Evolutionary conservation across 2,113 vertebrate species (phyloP).

Genomic region (Nothoprocta perdicaria): DNA sequence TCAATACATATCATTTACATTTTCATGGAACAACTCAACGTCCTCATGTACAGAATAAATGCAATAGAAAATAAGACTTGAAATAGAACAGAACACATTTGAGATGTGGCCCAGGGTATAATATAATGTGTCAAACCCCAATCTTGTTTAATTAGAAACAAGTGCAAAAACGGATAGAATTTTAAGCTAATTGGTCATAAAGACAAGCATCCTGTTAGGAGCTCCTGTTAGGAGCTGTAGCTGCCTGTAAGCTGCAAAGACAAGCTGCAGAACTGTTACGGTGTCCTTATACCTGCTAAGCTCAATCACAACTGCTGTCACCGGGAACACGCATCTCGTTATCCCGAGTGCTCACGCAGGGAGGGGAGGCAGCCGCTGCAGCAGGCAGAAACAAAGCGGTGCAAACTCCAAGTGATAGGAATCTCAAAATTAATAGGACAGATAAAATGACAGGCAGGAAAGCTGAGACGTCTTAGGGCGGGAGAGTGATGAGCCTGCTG

Average conservation of each 20-base stretch:
- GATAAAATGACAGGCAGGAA: constrained; percentile 51
- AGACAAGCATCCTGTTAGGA: constrained; percentile 41
- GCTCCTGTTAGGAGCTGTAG: constrained; percentile 23
- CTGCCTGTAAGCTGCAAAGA: background rate
- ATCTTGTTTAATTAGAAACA: constrained; percentile 43
- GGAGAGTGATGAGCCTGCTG: constrained; percentile 57
- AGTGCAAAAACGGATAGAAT: constrained; percentile 23
- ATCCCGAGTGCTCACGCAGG: constrained; percentile 32
- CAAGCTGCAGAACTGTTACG: constrained; percentile 31
- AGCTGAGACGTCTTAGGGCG: constrained; percentile 20
- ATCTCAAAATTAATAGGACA: constrained; percentile 62
- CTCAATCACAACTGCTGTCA: constrained; percentile 31
- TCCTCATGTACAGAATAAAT: background rate
- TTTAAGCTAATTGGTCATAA: constrained; percentile 51
- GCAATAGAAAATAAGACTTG: background rate
- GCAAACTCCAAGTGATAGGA: constrained; percentile 58
- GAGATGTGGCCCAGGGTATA: background rate
- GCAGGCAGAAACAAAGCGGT: constrained; percentile 20
- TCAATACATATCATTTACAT: background rate
- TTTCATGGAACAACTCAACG: background rate
- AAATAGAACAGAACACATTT: constrained; percentile 31
- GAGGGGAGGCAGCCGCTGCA: constrained; percentile 28
- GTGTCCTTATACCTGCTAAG: constrained; percentile 45
- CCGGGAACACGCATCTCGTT: constrained; percentile 20
- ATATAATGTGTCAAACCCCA: background rate